Percentiles rank a stretch among this genome's conserved stretches.
These are phyloP conservation scores for Cantharis flavilabris DNA, from an alignment of 2,888 invertebrate species.

Conservation along the genomic window DNA sequence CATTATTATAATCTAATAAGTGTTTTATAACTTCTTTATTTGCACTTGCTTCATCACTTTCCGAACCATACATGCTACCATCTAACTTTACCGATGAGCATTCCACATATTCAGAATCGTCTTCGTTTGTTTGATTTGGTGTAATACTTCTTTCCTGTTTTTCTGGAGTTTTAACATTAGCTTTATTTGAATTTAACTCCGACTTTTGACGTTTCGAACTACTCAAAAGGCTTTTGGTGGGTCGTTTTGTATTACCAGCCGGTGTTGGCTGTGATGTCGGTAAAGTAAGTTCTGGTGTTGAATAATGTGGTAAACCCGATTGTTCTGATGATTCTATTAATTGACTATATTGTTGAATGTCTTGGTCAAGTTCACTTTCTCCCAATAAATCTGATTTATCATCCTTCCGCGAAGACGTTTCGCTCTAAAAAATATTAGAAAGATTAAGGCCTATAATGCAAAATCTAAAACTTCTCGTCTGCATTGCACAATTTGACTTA, in stretches of 20 bases:
- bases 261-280: constrained; percentile 7
- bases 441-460: not conserved
- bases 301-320: constrained; percentile 21
- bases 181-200: constrained; percentile 10
- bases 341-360: constrained; percentile 45
- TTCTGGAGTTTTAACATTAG: constrained; percentile 1
- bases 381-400: constrained; percentile 45
- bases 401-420: constrained; percentile 50
- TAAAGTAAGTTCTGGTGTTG: constrained; percentile 26
- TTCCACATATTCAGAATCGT: constrained; percentile 34
- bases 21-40: constrained; percentile 31
- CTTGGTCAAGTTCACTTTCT: constrained; percentile 48
- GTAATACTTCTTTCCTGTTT: constrained; percentile 15
- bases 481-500: constrained; percentile 38
- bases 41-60: constrained; percentile 33
- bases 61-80: constrained; percentile 26
- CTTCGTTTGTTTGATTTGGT: constrained; percentile 29
- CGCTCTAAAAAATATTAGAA: constrained; percentile 44
- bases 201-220: constrained; percentile 41
- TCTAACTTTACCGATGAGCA: constrained; percentile 29
- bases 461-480: not conserved
- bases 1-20: constrained; percentile 15
- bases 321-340: constrained; percentile 46
- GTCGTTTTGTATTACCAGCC: constrained; percentile 35
- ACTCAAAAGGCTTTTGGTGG: constrained; percentile 34